Percentiles rank a stretch among this genome's conserved stretches.
Conservation (phyloP, 2,888 invertebrate species). For the Elegia similella region DNA sequence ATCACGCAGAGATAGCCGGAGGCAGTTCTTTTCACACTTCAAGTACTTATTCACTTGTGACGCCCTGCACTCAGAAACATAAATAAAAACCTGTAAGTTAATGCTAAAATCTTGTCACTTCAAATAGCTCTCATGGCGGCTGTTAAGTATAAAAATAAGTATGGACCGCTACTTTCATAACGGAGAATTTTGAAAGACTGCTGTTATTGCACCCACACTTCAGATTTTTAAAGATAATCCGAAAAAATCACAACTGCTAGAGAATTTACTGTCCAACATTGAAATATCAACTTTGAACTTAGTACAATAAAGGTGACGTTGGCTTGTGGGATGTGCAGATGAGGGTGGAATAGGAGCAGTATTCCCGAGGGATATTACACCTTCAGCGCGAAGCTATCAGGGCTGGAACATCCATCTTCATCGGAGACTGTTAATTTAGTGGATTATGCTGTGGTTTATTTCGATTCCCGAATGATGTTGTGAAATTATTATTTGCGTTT, state of each 20-base stretch:
- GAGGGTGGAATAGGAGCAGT: background rate
- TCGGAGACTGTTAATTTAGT: slow-evolving; percentile 11
- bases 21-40: too few relatives aligned
- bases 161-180: slow-evolving; percentile 1
- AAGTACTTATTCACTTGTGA: too few relatives aligned
- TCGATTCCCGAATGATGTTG: background rate
- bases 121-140: background rate
- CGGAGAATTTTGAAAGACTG: background rate
- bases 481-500: background rate
- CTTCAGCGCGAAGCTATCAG: slow-evolving; percentile 9
- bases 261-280: background rate
- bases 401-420: slow-evolving; percentile 9
- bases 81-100: background rate
- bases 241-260: slow-evolving; percentile 21
- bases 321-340: background rate
- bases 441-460: slow-evolving; percentile 12
- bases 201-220: slow-evolving; percentile 21
- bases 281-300: background rate
- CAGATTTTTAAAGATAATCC: slow-evolving; percentile 26
- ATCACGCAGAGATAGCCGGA: too few relatives aligned
- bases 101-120: background rate
- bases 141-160: background rate
- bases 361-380: slow-evolving; percentile 10
- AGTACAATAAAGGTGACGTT: background rate
- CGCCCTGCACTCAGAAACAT: too few relatives aligned